A percentile compares a stretch with the other conserved stretches of the same genome.
Evolutionary conservation across 2,113 vertebrate species (phyloP).

Genomic region (Sula dactylatra): DNA sequence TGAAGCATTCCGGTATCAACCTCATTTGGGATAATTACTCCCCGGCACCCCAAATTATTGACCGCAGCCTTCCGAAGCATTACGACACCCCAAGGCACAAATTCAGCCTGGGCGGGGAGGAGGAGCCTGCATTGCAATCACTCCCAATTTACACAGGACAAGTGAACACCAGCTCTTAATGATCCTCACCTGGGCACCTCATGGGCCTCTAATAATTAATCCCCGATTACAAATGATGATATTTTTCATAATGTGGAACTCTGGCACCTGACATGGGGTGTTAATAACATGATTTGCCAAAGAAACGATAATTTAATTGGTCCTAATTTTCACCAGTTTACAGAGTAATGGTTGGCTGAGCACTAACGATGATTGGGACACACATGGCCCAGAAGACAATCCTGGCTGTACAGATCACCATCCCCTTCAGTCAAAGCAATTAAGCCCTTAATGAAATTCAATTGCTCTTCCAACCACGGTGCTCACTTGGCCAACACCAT

Average conservation of each 20-base stretch:
- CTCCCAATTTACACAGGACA: fast-evolving
- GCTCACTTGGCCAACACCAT: not conserved
- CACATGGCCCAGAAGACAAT: not conserved
- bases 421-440: fast-evolving
- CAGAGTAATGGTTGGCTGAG: not conserved
- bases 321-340: fast-evolving
- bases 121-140: fast-evolving
- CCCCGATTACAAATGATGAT: fast-evolving
- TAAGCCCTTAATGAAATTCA: not conserved
- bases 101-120: not conserved
- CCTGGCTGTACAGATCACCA: too few relatives aligned
- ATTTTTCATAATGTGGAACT: not conserved
- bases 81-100: fast-evolving
- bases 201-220: not conserved
- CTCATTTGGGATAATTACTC: not conserved
- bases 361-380: not conserved
- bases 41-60: not conserved
- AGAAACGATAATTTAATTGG: fast-evolving
- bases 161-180: not conserved
- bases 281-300: not conserved
- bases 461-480: not conserved
- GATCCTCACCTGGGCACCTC: not conserved
- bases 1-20: not conserved
- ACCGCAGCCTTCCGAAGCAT: fast-evolving
- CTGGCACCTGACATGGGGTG: fast-evolving